Base-by-base conservation (phyloP, 1,140 invertebrate genomes). In the Chymomyza costata region DNA sequence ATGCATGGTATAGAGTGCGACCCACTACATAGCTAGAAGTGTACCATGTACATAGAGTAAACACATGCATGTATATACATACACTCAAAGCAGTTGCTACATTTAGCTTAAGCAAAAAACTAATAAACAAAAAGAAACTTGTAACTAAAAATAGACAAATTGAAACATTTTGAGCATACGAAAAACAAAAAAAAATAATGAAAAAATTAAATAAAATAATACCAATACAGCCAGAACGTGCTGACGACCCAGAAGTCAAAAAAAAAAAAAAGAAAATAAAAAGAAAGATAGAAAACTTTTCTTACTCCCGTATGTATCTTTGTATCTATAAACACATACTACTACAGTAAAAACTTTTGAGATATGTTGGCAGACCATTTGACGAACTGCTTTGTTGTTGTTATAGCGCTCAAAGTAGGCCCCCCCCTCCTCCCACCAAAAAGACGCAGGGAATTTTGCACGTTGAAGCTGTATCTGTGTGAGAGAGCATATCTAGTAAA, bases 61-160 rank as follows among this genome's bases (percentile, higher is more conserved):
- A 28, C n/a, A 34, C n/a, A n/a, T 34, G 13, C 3, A 14, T 34
- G 13, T 34, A 34, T 76, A 69, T 62, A 55, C 64, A 69, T 50
- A 61, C 16, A 55, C 10, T 51, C 38, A 61, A 11, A 57, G 14
- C 40, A 48, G 25, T 2, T 38, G 11, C 32, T 34, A 3, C n/a
- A 3, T 34, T 34, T 17, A 17, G 11, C 6, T 38, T 61, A 56
- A 55, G 53, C 54, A 61, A 50, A 73, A 40, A 80, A 80, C 73
- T 78, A 78, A 78, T 78, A 80, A 80, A 80, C 73, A 80, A 80
- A 80, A 80, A 81, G 73, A 81, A 80, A 78, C 73, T 78, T 80
- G 67, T 60, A 34, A 44, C 73, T 80, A 78, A 80, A 78, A 78
- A 80, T 78, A 78, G 73, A 78, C 49, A 73, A 81, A 80, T 78